A percentile compares a stretch with the other conserved stretches of the same genome.
phyloP scores from a whole-genome alignment of 2,797 vertebrate genomes.

The Hafferia zeledoni region DNA sequence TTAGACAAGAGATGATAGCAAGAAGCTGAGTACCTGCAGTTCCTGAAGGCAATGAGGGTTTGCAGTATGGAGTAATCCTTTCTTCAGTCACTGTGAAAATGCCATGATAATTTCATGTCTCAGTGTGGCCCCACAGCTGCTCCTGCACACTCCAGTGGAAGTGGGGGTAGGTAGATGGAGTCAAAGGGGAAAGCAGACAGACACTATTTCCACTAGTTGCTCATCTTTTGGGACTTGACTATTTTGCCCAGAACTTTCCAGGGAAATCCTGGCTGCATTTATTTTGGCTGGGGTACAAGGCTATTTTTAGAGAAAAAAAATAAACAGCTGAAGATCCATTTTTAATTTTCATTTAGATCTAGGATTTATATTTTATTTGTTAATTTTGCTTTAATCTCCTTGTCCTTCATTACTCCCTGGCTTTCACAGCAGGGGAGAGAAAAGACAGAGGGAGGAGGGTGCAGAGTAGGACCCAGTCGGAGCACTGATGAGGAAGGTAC shows the following conservation, averaged over 20 bases:
- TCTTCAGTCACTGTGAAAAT: not conserved
- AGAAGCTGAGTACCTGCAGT: not conserved
- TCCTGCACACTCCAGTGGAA: not conserved
- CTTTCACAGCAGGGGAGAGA: slow-evolving; percentile 52
- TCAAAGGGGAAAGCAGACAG: not conserved
- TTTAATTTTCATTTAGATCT: slow-evolving; percentile 63
- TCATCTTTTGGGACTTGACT: not conserved
- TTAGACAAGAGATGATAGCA: not conserved
- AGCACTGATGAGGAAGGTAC: slow-evolving; percentile 14
- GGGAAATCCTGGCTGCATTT: not conserved
- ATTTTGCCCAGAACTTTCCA: not conserved
- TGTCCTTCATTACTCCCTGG: slow-evolving; percentile 44
- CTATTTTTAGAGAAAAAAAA: slow-evolving; percentile 50
- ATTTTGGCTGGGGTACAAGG: not conserved
- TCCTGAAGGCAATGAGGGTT: not conserved
- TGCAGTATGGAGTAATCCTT: not conserved
- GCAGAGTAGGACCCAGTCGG: not conserved
- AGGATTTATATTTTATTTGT: slow-evolving; percentile 66
- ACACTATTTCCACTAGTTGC: not conserved
- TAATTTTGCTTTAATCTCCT: slow-evolving; percentile 70
- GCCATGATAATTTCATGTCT: not conserved
- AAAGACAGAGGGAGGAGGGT: slow-evolving; percentile 18
- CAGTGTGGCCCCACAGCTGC: not conserved
- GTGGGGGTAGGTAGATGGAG: not conserved
- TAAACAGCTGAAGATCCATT: slow-evolving; percentile 32